Evolutionary conservation across 2,797 vertebrate genomes (phyloP).

Genomic region (Pipistrellus nathusii): DNA sequence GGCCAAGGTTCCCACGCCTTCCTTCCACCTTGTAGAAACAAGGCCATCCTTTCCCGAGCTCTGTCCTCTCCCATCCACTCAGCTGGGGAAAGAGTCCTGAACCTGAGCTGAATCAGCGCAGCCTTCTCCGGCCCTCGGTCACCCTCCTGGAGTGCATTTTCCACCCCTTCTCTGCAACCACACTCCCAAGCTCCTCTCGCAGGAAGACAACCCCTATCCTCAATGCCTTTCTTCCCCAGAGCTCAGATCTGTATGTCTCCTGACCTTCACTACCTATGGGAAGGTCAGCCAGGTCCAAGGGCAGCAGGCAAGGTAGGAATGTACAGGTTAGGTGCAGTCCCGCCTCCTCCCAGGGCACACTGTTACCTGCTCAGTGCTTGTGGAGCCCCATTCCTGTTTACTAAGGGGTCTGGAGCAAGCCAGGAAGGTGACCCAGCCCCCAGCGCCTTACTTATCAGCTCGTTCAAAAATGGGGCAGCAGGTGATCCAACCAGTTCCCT

Average conservation of each 20-base stretch:
- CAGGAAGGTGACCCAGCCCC: background rate
- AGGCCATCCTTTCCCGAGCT: background rate
- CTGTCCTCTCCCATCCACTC: background rate
- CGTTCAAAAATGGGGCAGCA: background rate
- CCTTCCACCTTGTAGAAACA: background rate
- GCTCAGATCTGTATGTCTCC: background rate
- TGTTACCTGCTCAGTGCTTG: background rate
- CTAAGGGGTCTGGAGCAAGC: background rate
- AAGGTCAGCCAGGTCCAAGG: background rate
- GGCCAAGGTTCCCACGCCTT: background rate
- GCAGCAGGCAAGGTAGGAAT: background rate
- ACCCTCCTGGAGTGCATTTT: background rate
- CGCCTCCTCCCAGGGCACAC: no score
- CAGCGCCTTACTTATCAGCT: background rate
- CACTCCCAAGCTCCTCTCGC: background rate
- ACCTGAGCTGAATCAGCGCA: background rate
- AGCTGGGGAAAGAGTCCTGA: background rate
- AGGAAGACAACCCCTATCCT: background rate
- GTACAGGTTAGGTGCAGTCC: background rate
- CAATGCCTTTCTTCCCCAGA: background rate
- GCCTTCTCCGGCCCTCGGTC: background rate
- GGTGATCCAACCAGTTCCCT: background rate
- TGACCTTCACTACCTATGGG: background rate
- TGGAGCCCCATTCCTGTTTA: background rate
- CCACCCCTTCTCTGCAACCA: background rate